A percentile compares a stretch with the other conserved stretches of the same genome.
Conservation (phyloP, 2,797 vertebrate genomes). For the Darevskia nairensis region DNA sequence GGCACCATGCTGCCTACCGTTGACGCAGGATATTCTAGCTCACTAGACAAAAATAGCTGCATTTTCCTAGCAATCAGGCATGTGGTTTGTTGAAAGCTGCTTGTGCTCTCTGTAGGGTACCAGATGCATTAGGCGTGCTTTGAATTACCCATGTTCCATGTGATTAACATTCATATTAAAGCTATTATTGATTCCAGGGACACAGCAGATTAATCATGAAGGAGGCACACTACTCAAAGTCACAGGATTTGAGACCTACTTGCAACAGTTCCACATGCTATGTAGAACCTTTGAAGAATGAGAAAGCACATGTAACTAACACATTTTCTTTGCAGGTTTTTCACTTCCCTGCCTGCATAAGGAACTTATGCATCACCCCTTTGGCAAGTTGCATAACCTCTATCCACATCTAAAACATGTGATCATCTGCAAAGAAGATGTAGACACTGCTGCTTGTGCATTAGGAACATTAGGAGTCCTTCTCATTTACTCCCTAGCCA, state of each 20-base stretch:
- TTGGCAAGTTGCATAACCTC: background rate
- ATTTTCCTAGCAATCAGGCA: background rate
- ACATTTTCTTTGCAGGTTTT: background rate
- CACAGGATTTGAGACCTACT: background rate
- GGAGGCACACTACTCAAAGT: background rate
- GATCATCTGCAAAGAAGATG: background rate
- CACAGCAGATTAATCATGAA: background rate
- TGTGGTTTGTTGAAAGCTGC: background rate
- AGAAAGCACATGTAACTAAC: background rate
- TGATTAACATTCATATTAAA: conserved; percentile 1
- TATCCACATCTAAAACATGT: background rate
- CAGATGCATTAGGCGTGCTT: background rate
- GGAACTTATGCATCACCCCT: background rate
- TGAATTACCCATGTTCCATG: background rate
- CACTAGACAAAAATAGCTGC: too few species aligned
- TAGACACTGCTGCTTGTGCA: background rate
- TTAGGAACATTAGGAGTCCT: background rate
- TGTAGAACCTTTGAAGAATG: background rate
- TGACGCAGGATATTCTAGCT: too few species aligned
- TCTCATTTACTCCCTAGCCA: background rate
- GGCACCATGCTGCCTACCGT: too few species aligned
- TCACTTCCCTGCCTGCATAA: too few species aligned
- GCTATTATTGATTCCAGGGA: background rate
- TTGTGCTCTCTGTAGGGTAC: background rate
- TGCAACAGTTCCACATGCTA: background rate